Base-by-base conservation (phyloP, 1,140 invertebrate species). In the Capitella teleta region DNA sequence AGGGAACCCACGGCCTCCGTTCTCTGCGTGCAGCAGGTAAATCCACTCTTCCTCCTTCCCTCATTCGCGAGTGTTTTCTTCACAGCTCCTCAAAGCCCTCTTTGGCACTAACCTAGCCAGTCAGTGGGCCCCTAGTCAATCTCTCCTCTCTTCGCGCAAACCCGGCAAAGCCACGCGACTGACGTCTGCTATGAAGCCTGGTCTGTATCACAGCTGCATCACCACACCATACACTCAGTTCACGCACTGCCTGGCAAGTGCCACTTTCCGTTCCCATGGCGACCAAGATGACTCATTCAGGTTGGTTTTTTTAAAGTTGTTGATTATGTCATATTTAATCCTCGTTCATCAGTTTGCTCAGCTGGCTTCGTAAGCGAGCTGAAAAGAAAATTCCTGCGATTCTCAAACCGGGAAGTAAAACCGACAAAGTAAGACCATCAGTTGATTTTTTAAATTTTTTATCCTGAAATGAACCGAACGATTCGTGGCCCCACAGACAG, bases 61-160 rank as follows among this genome's bases (percentile, higher is more conserved):
- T 37, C 3, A 16, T 38, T 1, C 16, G 28, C 46, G 26, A 23
- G 5, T 21, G 5, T 24, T 0, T 2, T 53, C 52, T 42, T 62
- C 65, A 28, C 61, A 90, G 74, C 62, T 92, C 1, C 61, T 91
- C 6, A 87, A 88, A 69, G 83, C 83, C 57, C 67, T 91, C 1
- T 91, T 89, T 72, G 82, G 82, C 1, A 83, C 80, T 0, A 89
- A 90, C 61, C 75, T 87, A 54, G 75, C 78, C 10, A 77, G 77
- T n/a, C 79, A 83, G 24, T 82, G 80, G 69, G 72, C 74, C 28
- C 63, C 70, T 10, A 28, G 21, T 37, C 52, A 57, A 34, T 26
- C 54, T 62, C 43, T 57, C 61, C 34, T 37, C 32, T 19, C 30
- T 24, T 19, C 8, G 2, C 53, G 49, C 8, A 61, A 63, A 47